phyloP scores from a whole-genome alignment of 1,140 invertebrate genomes.

The Ruditapes philippinarum region DNA sequence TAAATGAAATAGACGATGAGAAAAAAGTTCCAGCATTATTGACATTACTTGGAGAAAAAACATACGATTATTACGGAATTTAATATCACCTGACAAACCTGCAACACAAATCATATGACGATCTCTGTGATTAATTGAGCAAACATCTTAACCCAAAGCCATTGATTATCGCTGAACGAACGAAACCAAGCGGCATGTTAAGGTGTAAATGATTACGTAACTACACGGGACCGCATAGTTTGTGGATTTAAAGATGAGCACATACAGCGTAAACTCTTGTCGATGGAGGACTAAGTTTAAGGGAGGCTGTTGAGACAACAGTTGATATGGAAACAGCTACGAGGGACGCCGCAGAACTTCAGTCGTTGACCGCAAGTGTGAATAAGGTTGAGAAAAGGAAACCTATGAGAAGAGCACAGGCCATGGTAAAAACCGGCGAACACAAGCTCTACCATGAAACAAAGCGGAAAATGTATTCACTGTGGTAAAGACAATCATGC shows the following conservation, averaged over 20 bases:
- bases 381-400: not conserved
- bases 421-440: not conserved
- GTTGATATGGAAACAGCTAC: conserved; percentile 64
- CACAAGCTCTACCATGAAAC: not conserved
- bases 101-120: too few species aligned
- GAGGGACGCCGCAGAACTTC: conserved; percentile 40
- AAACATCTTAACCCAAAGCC: too few species aligned
- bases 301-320: conserved; percentile 61
- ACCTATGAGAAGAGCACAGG: not conserved
- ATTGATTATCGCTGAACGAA: conserved; percentile 69
- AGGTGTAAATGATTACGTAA: conserved; percentile 53
- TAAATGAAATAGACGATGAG: too few species aligned
- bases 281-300: conserved; percentile 42
- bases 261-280: conserved; percentile 65
- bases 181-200: conserved; percentile 56
- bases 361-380: not conserved
- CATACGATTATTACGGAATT: too few species aligned
- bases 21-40: too few species aligned
- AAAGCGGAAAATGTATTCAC: not conserved
- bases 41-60: too few species aligned
- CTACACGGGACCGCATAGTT: conserved; percentile 69
- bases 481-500: not conserved
- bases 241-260: conserved; percentile 65
- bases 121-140: too few species aligned
- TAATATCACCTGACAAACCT: too few species aligned